These are phyloP conservation scores for Lepilemur septentrionalis DNA, from an alignment of 2,797 vertebrate genomes.

Conservation along the genomic window DNA sequence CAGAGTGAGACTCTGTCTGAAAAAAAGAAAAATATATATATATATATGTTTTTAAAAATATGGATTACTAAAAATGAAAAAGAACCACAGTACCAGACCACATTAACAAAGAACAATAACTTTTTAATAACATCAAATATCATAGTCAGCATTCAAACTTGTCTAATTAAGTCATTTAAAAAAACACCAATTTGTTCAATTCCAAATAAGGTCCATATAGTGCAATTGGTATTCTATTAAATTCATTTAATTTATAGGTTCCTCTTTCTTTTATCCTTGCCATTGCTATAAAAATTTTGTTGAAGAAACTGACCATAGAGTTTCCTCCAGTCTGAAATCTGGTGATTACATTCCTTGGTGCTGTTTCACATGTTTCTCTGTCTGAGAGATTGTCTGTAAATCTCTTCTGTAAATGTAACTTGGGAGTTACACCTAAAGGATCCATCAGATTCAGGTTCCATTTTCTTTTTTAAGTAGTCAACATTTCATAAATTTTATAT, in stretches of 20 bases:
- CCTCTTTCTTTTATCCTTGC: constrained; percentile 17
- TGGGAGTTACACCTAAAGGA: neutral
- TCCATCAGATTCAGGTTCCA: neutral
- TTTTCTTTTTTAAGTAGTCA: neutral
- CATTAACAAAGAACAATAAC: neutral
- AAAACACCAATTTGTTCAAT: neutral
- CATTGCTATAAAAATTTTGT: neutral
- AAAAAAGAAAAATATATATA: too few species aligned
- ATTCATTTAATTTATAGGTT: neutral
- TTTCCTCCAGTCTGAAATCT: neutral
- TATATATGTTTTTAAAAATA: neutral
- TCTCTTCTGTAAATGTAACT: too few species aligned
- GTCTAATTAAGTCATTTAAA: neutral
- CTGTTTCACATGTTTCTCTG: neutral
- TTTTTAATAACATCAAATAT: neutral
- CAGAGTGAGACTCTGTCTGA: too few species aligned
- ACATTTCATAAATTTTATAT: constrained; percentile 1
- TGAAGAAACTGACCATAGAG: neutral
- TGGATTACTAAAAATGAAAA: neutral
- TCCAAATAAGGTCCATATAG: neutral
- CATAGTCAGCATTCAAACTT: constrained; percentile 10
- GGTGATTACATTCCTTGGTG: neutral
- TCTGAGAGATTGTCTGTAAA: neutral
- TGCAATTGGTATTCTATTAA: neutral
- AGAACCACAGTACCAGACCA: neutral